phyloP scores from a whole-genome alignment of 2,797 vertebrate species.

The Rallus crepitans region DNA sequence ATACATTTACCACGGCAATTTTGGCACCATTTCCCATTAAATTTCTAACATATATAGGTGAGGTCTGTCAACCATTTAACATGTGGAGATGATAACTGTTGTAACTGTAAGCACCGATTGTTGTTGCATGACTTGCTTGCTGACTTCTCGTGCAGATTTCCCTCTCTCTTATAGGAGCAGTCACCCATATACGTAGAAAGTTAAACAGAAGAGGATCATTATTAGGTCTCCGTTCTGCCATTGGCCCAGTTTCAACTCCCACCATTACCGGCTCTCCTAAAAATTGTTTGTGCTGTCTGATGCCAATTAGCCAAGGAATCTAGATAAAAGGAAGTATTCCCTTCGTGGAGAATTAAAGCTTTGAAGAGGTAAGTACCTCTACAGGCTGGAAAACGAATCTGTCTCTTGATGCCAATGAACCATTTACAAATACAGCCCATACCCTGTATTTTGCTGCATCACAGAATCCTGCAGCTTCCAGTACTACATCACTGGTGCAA shows the following conservation, averaged over 20 bases:
- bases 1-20: neutral
- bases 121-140: neutral
- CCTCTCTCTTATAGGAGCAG: neutral
- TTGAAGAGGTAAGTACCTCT: neutral
- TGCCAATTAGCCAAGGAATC: slow-evolving; percentile 38
- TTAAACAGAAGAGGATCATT: slow-evolving; percentile 34
- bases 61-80: neutral
- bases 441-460: slow-evolving; percentile 3
- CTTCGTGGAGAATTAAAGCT: slow-evolving; percentile 19
- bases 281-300: slow-evolving; percentile 4
- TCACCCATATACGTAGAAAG: slow-evolving; percentile 9
- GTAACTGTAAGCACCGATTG: neutral
- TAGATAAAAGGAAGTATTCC: neutral
- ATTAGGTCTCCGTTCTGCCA: slow-evolving; percentile 42
- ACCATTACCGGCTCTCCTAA: slow-evolving; percentile 11
- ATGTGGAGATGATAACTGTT: neutral
- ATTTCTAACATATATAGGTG: neutral
- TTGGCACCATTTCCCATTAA: neutral
- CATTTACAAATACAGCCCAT: slow-evolving; percentile 32
- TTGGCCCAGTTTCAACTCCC: slow-evolving; percentile 50
- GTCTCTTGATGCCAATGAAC: neutral
- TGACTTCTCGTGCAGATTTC: neutral
- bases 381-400: neutral
- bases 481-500: neutral
- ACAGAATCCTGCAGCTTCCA: neutral